Percentiles rank a stretch among this genome's conserved stretches.
Conservation (phyloP, 2,797 vertebrate species). For the Pitangus sulphuratus region DNA sequence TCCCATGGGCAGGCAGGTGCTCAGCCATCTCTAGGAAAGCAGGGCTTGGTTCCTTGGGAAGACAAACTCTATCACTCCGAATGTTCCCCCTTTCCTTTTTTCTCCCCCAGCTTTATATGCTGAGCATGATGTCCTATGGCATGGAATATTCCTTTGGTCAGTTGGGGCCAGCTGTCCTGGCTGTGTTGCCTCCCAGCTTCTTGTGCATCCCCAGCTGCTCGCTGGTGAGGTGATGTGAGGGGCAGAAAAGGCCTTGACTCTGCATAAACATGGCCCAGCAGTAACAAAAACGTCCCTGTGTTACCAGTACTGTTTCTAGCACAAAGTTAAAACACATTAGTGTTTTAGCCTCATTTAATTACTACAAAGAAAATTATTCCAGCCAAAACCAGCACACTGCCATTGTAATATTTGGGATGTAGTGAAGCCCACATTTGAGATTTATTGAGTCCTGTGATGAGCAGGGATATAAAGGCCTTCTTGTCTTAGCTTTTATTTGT, state of each 20-base stretch:
- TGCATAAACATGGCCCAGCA: neutral
- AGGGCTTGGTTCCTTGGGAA: neutral
- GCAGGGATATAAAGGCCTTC: neutral
- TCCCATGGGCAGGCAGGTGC: neutral
- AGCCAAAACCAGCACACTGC: neutral
- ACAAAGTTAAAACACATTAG: neutral
- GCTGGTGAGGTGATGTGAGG: neutral
- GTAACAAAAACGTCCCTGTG: neutral
- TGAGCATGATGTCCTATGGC: neutral
- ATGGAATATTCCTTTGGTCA: neutral
- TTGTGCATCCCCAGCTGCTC: neutral
- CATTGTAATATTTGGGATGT: neutral
- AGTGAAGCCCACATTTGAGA: neutral
- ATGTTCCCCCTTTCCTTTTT: neutral
- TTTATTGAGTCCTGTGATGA: neutral
- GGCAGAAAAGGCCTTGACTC: neutral
- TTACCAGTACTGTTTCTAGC: neutral
- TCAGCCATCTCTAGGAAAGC: neutral
- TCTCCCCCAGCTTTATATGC: neutral
- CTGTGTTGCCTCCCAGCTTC: neutral
- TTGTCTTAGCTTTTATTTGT: neutral
- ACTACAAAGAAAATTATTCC: neutral
- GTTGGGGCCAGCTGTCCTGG: neutral
- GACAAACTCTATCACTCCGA: accelerated
- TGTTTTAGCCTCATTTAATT: neutral